Evolutionary conservation across 2,888 invertebrate species (phyloP).

Genomic region (Nomada lathburiana): DNA sequence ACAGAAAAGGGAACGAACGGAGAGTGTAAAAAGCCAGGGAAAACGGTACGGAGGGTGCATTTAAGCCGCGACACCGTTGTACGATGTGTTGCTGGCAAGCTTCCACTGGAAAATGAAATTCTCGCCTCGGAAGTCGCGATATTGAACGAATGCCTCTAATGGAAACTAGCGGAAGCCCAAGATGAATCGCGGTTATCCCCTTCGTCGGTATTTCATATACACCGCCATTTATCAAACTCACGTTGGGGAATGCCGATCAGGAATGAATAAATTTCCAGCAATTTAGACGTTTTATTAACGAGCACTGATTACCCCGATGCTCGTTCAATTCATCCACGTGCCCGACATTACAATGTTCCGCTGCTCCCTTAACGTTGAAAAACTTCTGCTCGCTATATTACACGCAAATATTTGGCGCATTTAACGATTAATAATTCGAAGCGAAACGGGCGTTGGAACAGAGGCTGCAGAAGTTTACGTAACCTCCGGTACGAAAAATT

Average conservation of each 20-base stretch:
- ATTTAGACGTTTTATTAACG: no score
- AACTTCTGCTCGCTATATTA: no score
- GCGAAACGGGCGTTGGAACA: no score
- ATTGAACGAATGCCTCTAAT: conserved; percentile 31
- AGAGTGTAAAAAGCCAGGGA: background rate
- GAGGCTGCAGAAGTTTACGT: no score
- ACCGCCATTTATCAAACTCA: background rate
- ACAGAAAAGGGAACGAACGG: conserved; percentile 19
- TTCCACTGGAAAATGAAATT: conserved; percentile 64
- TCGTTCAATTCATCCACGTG: no score
- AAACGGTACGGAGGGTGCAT: conserved; percentile 20
- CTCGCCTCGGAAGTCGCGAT: conserved; percentile 27
- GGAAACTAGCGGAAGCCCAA: conserved; percentile 23
- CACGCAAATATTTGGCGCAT: no score
- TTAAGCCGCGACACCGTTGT: conserved; percentile 43
- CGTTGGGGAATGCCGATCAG: background rate
- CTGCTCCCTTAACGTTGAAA: no score
- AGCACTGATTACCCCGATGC: no score
- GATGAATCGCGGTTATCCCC: conserved; percentile 24
- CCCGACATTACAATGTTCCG: no score
- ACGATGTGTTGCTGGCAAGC: conserved; percentile 49
- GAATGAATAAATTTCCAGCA: background rate
- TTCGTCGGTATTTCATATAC: background rate
- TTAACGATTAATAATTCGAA: no score
- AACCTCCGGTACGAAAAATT: no score